phyloP scores from a whole-genome alignment of 2,888 invertebrate species.

The Thereva unica region DNA sequence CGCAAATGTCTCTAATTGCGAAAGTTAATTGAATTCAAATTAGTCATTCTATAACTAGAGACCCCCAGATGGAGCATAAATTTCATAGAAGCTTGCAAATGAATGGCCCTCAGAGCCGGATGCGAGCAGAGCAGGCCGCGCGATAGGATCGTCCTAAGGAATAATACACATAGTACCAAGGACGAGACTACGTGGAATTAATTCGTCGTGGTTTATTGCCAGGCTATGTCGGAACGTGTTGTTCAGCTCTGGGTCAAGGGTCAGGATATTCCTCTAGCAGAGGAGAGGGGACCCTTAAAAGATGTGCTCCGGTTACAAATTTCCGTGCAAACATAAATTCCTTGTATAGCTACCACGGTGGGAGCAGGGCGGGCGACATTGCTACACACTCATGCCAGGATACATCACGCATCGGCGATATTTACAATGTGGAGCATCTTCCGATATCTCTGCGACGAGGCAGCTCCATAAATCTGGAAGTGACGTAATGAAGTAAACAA shows the following conservation, averaged over 20 bases:
- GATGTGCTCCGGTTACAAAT: slow-evolving; percentile 18
- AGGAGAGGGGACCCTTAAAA: not conserved
- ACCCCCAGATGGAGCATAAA: not conserved
- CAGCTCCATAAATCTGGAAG: slow-evolving; percentile 16
- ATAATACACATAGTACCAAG: slow-evolving; percentile 3
- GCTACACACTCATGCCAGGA: too few species aligned
- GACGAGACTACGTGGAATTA: slow-evolving; percentile 7
- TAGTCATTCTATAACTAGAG: slow-evolving; percentile 10
- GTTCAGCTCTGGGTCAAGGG: slow-evolving; percentile 4
- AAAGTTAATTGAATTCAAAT: slow-evolving; percentile 22
- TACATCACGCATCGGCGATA: too few species aligned
- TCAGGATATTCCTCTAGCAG: slow-evolving; percentile 6
- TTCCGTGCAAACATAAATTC: slow-evolving; percentile 4
- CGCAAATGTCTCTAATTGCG: slow-evolving; percentile 6
- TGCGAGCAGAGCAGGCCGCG: too few species aligned
- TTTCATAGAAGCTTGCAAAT: too few species aligned
- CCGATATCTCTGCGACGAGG: not conserved
- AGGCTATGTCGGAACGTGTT: slow-evolving; percentile 17
- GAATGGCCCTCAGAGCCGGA: too few species aligned
- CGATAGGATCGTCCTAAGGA: not conserved
- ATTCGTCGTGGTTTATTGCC: slow-evolving; percentile 20
- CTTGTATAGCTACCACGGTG: not conserved
- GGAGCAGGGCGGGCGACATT: too few species aligned
- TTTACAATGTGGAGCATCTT: too few species aligned
- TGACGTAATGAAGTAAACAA: slow-evolving; percentile 22